phyloP scores from a whole-genome alignment of 2,888 invertebrate genomes.

The Scaptomyza cyrtandrae region DNA sequence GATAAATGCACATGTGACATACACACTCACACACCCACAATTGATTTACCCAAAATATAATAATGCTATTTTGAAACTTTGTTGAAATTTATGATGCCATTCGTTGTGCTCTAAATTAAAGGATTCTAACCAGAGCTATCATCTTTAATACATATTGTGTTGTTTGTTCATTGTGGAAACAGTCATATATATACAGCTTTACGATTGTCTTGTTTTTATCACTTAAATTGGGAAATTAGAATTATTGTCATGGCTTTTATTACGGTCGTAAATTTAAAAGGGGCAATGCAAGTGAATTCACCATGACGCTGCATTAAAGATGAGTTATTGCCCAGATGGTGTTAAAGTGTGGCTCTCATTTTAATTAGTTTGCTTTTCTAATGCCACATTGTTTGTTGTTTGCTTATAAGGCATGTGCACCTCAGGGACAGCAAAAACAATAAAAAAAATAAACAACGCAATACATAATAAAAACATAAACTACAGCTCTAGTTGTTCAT shows the following conservation, averaged over 20 bases:
- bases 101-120: conserved; percentile 19
- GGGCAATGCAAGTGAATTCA: conserved; percentile 58
- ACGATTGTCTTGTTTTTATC: conserved; percentile 52
- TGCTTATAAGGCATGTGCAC: conserved; percentile 24
- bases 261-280: conserved; percentile 60
- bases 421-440: conserved; percentile 12
- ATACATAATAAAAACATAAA: conserved; percentile 34
- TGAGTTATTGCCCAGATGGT: conserved; percentile 66
- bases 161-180: conserved; percentile 16
- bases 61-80: conserved; percentile 35
- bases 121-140: background rate
- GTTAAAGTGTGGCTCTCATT: conserved; percentile 68
- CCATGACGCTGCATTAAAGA: conserved; percentile 52
- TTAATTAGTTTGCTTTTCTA: conserved; percentile 70
- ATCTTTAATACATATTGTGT: conserved; percentile 28
- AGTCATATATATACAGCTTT: background rate
- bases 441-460: conserved; percentile 7
- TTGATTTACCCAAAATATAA: conserved; percentile 44
- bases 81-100: conserved; percentile 48
- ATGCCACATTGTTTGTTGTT: conserved; percentile 34
- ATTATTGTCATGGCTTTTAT: conserved; percentile 72
- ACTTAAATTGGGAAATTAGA: conserved; percentile 63
- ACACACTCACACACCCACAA: conserved; percentile 22
- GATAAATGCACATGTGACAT: conserved; percentile 40
- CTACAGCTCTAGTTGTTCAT: conserved; percentile 34